Conservation (phyloP, 2,888 invertebrate genomes). For the Cephus runcator region DNA sequence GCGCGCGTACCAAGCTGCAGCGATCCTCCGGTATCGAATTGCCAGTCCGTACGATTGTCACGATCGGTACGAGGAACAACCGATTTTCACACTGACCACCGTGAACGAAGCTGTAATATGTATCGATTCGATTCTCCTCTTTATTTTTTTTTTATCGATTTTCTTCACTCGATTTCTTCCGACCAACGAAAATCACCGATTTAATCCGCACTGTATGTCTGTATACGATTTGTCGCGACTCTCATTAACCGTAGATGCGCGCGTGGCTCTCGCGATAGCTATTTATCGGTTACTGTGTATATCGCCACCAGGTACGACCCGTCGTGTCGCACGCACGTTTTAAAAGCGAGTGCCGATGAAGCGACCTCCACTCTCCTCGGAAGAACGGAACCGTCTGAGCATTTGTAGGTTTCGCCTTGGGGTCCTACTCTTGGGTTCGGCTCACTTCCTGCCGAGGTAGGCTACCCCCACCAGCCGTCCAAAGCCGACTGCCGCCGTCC, state of each 20-base stretch:
- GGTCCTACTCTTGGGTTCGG: conserved; percentile 53
- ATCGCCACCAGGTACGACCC: neutral
- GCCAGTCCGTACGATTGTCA: neutral
- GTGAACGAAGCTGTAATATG: no score
- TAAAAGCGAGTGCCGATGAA: conserved; percentile 57
- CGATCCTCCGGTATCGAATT: neutral
- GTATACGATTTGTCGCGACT: neutral
- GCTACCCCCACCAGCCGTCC: conserved; percentile 31
- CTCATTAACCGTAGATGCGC: neutral
- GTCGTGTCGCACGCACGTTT: conserved; percentile 2
- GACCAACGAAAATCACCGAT: neutral
- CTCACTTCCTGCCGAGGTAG: conserved; percentile 67
- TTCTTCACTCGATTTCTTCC: neutral
- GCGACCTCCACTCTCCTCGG: conserved; percentile 64
- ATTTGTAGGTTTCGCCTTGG: conserved; percentile 46
- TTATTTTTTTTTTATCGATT: no score
- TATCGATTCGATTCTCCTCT: no score
- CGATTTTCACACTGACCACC: neutral
- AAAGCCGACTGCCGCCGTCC: conserved; percentile 18
- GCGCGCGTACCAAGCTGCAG: neutral
- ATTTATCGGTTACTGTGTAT: neutral
- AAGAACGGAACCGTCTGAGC: conserved; percentile 58
- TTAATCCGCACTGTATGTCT: neutral
- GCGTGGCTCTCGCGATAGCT: neutral
- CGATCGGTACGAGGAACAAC: neutral